phyloP scores from a whole-genome alignment of 2,113 vertebrate genomes.

The Geococcyx californianus region DNA sequence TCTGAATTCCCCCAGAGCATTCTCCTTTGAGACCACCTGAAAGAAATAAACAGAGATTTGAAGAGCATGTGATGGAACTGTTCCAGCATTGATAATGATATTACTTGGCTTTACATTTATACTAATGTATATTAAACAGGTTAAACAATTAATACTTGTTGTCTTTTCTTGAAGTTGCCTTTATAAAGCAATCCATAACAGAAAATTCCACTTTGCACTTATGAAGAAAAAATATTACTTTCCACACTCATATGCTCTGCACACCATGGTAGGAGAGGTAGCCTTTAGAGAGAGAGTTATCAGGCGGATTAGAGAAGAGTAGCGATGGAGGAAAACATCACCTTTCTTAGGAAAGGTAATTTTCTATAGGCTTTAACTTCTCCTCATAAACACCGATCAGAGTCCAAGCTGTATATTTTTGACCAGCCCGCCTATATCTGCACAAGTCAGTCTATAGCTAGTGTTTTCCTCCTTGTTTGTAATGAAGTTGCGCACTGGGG shows the following conservation, averaged over 20 bases:
- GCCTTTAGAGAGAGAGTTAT: not conserved
- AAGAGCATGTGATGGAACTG: constrained; percentile 4
- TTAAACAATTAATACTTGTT: constrained; percentile 10
- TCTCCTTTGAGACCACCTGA: constrained; percentile 34
- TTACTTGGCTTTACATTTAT: constrained; percentile 12
- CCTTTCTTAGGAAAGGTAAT: not conserved
- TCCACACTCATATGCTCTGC: not conserved
- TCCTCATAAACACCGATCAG: not conserved
- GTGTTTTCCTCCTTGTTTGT: not conserved
- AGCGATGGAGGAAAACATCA: not conserved
- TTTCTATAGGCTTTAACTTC: not conserved
- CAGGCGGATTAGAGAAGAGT: not conserved
- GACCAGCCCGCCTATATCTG: not conserved
- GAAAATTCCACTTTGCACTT: not conserved
- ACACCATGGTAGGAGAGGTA: not conserved
- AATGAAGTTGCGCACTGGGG: not conserved
- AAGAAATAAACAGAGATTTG: constrained; percentile 38
- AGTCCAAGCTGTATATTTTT: not conserved
- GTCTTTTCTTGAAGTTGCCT: not conserved
- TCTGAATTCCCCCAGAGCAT: constrained; percentile 34
- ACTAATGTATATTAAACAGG: constrained; percentile 16
- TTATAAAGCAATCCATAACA: not conserved
- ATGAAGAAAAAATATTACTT: not conserved
- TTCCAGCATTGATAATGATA: constrained; percentile 28
- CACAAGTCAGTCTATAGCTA: not conserved